phyloP scores from a whole-genome alignment of 2,888 invertebrate genomes.

The Halictus ligatus region DNA sequence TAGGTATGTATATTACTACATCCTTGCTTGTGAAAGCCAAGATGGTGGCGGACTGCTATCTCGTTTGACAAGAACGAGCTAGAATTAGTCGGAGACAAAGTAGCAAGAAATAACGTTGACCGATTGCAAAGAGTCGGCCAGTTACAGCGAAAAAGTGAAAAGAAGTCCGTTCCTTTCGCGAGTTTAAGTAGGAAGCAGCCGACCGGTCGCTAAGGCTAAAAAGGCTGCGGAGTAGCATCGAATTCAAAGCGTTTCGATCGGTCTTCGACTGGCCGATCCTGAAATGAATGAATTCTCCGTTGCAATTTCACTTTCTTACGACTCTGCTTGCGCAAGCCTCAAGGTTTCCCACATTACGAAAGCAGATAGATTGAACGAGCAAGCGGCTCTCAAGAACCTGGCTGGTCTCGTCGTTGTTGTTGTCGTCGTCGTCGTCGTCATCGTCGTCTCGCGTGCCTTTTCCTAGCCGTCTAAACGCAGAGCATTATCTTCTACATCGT shows the following conservation, averaged over 20 bases:
- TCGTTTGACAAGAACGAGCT: not conserved
- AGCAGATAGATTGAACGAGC: constrained; percentile 76
- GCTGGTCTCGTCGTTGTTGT: constrained; percentile 21
- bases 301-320: constrained; percentile 83
- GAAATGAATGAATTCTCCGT: constrained; percentile 81
- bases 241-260: constrained; percentile 33
- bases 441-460: constrained; percentile 54
- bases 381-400: constrained; percentile 45
- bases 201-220: not conserved
- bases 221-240: not conserved
- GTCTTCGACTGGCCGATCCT: constrained; percentile 52
- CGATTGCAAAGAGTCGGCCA: not conserved
- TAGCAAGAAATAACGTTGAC: not conserved
- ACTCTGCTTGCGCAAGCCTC: constrained; percentile 78
- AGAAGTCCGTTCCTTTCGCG: not conserved
- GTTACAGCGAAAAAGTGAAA: not conserved
- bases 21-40: not conserved
- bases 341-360: constrained; percentile 83
- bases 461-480: constrained; percentile 48
- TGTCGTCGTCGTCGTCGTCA: constrained; percentile 18
- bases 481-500: constrained; percentile 39
- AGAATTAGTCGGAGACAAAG: not conserved
- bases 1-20: not conserved
- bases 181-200: not conserved
- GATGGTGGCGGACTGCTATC: not conserved